phyloP scores from a whole-genome alignment of 1,140 invertebrate genomes.

The Listronotus oregonensis region DNA sequence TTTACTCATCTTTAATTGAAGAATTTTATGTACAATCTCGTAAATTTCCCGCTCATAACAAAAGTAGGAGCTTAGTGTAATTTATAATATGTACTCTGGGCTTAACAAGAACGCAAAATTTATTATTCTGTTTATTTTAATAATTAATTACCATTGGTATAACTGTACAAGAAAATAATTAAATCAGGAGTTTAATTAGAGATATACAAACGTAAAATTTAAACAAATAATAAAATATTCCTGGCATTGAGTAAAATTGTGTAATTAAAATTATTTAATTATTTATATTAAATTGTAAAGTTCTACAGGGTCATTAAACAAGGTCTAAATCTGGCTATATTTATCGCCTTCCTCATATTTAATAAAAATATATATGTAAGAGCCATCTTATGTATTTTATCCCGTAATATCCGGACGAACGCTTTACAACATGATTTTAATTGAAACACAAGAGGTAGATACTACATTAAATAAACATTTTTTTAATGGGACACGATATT shows the following conservation, averaged over 20 bases:
- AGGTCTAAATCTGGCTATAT: too few species aligned
- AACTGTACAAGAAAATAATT: slow-evolving; percentile 32
- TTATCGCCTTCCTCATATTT: too few species aligned
- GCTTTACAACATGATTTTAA: too few species aligned
- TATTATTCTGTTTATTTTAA: slow-evolving; percentile 33
- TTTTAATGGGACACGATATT: too few species aligned
- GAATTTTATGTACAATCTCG: slow-evolving; percentile 32
- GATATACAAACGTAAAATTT: slow-evolving; percentile 19
- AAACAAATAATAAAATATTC: slow-evolving; percentile 4
- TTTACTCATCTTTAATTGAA: slow-evolving; percentile 25
- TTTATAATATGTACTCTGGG: slow-evolving; percentile 31
- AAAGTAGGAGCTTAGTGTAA: slow-evolving; percentile 30
- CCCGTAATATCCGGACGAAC: too few species aligned
- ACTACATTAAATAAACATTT: too few species aligned
- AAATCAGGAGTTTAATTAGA: slow-evolving; percentile 30
- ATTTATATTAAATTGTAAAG: slow-evolving; percentile 3
- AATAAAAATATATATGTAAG: too few species aligned
- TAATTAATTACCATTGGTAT: slow-evolving; percentile 31
- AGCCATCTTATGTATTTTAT: too few species aligned
- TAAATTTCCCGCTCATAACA: slow-evolving; percentile 24
- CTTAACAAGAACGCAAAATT: slow-evolving; percentile 34
- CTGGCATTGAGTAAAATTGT: slow-evolving; percentile 13
- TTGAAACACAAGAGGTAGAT: too few species aligned
- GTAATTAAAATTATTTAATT: slow-evolving; percentile 8
- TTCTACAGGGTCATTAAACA: too few species aligned